Conservation (phyloP, 2,888 invertebrate genomes). For the Dione vanillae region DNA sequence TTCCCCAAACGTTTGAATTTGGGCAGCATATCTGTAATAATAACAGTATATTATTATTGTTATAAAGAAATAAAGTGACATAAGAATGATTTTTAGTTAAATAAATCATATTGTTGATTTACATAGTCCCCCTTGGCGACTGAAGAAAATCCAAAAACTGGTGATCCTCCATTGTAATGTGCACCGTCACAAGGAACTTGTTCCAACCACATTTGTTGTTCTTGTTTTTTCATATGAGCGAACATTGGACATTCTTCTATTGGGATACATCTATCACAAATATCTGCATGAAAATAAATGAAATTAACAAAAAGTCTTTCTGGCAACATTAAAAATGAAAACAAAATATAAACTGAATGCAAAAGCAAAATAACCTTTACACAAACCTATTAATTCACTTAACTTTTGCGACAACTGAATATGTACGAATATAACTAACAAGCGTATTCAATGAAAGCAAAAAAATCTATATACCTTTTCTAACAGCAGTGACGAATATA, state of each 20-base stretch:
- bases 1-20: conserved; percentile 53
- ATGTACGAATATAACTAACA: neutral
- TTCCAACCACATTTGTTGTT: conserved; percentile 60
- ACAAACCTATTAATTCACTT: neutral
- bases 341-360: neutral
- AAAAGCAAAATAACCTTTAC: neutral
- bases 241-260: conserved; percentile 59
- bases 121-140: conserved; percentile 62
- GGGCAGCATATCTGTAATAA: conserved; percentile 64
- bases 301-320: neutral
- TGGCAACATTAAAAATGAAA: neutral
- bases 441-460: neutral
- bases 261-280: conserved; percentile 63
- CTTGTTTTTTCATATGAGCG: conserved; percentile 54
- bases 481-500: conserved; percentile 17
- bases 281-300: conserved; percentile 53
- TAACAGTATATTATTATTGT: neutral
- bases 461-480: conserved; percentile 28
- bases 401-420: neutral
- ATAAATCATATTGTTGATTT: conserved; percentile 40
- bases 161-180: conserved; percentile 36
- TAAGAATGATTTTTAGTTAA: neutral
- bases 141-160: conserved; percentile 54
- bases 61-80: neutral
- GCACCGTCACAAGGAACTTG: conserved; percentile 57